phyloP scores from a whole-genome alignment of 2,888 invertebrate species.

The Noctua pronuba region DNA sequence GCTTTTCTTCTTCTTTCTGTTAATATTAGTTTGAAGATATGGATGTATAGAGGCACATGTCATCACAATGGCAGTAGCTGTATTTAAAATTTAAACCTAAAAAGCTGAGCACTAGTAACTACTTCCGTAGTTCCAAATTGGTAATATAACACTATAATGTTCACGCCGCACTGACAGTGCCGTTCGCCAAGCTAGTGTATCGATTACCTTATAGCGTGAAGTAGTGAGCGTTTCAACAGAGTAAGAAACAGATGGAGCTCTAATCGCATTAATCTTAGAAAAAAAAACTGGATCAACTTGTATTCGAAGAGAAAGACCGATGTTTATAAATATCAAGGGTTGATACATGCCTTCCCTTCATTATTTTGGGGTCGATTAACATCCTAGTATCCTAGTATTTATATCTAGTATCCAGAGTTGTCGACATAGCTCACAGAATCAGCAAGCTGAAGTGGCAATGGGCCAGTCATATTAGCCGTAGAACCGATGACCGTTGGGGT shows the following conservation, averaged over 20 bases:
- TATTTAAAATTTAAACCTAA: conserved; percentile 24
- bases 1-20: too few relatives aligned
- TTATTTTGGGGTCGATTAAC: background rate
- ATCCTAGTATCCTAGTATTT: background rate
- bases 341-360: background rate
- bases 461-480: too few relatives aligned
- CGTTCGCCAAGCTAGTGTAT: conserved; percentile 54
- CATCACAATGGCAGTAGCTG: background rate
- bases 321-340: background rate
- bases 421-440: too few relatives aligned
- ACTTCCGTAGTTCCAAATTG: conserved; percentile 54
- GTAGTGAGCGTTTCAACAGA: conserved; percentile 18
- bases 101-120: too few relatives aligned
- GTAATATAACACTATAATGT: conserved; percentile 64
- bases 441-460: too few relatives aligned
- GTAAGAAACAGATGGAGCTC: conserved; percentile 9
- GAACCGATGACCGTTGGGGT: too few relatives aligned
- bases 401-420: too few relatives aligned
- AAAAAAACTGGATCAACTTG: background rate
- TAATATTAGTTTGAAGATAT: too few relatives aligned
- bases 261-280: background rate
- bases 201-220: conserved; percentile 43
- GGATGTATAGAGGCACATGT: background rate
- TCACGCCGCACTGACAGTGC: conserved; percentile 45
- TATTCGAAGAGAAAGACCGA: background rate